Evolutionary conservation across 2,113 vertebrate genomes (phyloP), one percentile per base, ranked within the genome.

Genomic region (Dipodomys merriami): DNA sequence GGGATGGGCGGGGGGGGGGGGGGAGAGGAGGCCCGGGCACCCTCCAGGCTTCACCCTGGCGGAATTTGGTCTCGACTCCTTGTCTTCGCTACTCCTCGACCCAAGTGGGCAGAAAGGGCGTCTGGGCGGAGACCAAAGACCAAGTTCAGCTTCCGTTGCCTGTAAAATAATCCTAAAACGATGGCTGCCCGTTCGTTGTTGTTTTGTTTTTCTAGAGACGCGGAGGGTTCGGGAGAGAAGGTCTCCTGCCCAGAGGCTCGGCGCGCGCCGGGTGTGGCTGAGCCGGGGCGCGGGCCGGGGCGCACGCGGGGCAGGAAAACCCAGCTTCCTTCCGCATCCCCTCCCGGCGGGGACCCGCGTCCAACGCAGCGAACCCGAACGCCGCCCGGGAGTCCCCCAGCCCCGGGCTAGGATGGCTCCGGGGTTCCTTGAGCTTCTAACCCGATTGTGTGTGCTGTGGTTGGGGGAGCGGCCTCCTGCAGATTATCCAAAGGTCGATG

Each of bases 401-500:
- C 33, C 10, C 72, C 15, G 4, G 30, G 12, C 77, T 13, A 6
- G 2, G 8, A 7, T 46, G 69, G 35, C 68, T 74, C 18, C 60
- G 9, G 53, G 18, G 18, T 67, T 60, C 74, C n/a, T 35, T 0
- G 22, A 60, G 64, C 72, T 39, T 76, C 72, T 62, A 11, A 33
- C 49, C 57, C 29, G 85, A 62, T 3, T n/a, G 27, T 27, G n/a
- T 29, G 71, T n/a, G 80, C 53, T 5, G 23, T 35, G 25, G 18
- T 27, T 19, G n/a, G 33, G 74, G 72, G 76, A 18, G 2, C 15
- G 77, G 67, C 85, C 78, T 73, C 84, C 83, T 22, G 62, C 79
- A 77, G 86, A 89, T 93, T 94, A 79, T 79, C 64, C 85, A 60
- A 29, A 94, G 83, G 71, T 94, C 76, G 0, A 39, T 33, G 91